Conservation (phyloP, 2,113 vertebrate genomes). For the Carassius gibelio region DNA sequence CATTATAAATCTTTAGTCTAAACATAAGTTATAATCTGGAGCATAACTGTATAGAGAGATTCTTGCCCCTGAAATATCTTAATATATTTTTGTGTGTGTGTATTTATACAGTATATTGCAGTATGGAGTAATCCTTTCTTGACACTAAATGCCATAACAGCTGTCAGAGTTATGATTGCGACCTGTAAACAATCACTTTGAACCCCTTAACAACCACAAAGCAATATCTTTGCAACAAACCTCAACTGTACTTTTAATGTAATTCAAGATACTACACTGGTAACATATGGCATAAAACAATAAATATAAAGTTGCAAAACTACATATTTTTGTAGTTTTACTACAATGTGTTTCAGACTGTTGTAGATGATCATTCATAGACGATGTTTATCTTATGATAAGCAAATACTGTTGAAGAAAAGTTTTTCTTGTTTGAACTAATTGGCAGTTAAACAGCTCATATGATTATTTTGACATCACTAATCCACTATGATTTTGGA, state of each 20-base stretch:
- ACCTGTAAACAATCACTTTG: too few species aligned
- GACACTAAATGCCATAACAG: too few species aligned
- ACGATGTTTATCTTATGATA: neutral
- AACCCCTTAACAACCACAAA: too few species aligned
- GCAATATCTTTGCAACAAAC: too few species aligned
- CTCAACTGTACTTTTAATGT: neutral
- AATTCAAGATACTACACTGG: neutral
- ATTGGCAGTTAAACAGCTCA: neutral
- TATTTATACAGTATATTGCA: too few species aligned
- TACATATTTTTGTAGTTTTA: neutral
- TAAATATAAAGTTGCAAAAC: neutral
- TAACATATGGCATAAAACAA: neutral
- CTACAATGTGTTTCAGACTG: neutral
- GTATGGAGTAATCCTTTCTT: too few species aligned
- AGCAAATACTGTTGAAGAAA: neutral
- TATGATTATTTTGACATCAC: neutral
- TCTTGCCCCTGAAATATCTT: too few species aligned
- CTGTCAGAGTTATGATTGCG: too few species aligned
- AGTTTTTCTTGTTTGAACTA: neutral
- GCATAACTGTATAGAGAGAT: too few species aligned
- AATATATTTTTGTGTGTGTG: too few species aligned
- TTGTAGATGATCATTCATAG: neutral
- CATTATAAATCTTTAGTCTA: neutral
- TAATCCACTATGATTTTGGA: neutral
- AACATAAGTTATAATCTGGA: neutral